Evolutionary conservation across 1,140 invertebrate species (phyloP).

Genomic region (Drosophila rufa): DNA sequence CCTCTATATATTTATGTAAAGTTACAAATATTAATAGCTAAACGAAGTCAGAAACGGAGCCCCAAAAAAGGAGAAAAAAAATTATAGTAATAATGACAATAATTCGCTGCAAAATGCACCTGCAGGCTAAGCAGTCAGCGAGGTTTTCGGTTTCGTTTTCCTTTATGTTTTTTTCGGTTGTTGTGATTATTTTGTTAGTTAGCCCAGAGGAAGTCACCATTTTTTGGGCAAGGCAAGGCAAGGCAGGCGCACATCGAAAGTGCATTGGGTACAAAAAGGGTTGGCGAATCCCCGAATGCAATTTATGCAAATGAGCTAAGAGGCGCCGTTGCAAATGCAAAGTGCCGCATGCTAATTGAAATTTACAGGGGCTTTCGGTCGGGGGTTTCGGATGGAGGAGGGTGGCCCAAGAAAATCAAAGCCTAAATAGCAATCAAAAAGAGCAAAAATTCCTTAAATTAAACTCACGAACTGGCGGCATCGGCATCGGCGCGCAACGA

Average conservation of each 20-base stretch:
- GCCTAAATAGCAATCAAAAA: slow-evolving; percentile 82
- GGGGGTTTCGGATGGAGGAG: neutral
- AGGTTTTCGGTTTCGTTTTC: slow-evolving; percentile 50
- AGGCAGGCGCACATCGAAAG: slow-evolving; percentile 31
- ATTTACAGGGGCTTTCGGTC: slow-evolving; percentile 44
- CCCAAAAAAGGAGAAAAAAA: slow-evolving; percentile 22
- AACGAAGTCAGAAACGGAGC: slow-evolving; percentile 36
- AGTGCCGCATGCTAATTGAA: slow-evolving; percentile 83
- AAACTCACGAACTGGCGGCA: slow-evolving; percentile 75
- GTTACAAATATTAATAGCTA: slow-evolving; percentile 62
- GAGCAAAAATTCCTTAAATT: slow-evolving; percentile 82
- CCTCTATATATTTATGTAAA: slow-evolving; percentile 49
- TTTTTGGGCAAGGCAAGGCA: slow-evolving; percentile 64
- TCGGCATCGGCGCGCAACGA: slow-evolving; percentile 61
- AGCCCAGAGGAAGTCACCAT: slow-evolving; percentile 61
- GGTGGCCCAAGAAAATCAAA: slow-evolving; percentile 53
- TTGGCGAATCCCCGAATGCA: slow-evolving; percentile 72
- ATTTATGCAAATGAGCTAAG: slow-evolving; percentile 79
- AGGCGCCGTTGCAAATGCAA: slow-evolving; percentile 81
- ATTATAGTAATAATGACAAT: slow-evolving; percentile 83
- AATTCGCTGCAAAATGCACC: slow-evolving; percentile 79
- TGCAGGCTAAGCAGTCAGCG: slow-evolving; percentile 68
- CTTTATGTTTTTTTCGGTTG: slow-evolving; percentile 31
- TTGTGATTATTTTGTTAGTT: slow-evolving; percentile 42
- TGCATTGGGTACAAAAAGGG: slow-evolving; percentile 55